Evolutionary conservation across 2,797 vertebrate species (phyloP), one percentile per base, ranked within the genome.

Genomic region (Parauchenoglanis punctatus): DNA sequence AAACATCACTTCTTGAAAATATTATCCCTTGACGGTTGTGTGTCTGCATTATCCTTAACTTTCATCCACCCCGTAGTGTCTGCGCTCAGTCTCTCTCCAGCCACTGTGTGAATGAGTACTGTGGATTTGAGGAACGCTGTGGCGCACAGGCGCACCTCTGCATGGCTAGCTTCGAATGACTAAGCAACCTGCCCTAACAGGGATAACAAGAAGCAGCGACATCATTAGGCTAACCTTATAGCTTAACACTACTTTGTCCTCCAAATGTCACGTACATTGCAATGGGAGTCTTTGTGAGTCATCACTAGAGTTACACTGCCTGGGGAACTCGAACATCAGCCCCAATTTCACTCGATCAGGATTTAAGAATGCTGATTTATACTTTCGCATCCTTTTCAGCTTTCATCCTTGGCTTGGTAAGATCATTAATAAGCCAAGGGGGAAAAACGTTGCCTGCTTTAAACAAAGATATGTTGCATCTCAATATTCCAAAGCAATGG

Each of bases 201-300:
- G 56, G 44, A 56, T 61, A 78, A 81, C 20, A 58, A 75, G n/a
- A 87, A 72, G 78, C 49, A 44, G 87, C 85, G 77, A 86, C 81
- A 90, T 89, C 49, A 46, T 88, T 88, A 87, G 87, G 73, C 85
- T 83, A 85, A 85, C 82, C 61, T 88, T 89, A 70, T 83, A 49
- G 87, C 78, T 85, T 85, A 87, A 23, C 35, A 54, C 15, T 67
- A 85, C 76, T 76, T 81, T 40, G 28, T 84, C 61, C 31, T 54
- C 68, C 67, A 76, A 88, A 87, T 78, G 85, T 89, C 83, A 75
- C 73, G 52, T 31, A 58, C 17, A 6, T 52, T 46, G 72, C 40
- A 40, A 40, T 40, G 40, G 40, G 40, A 40, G 40, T 40, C 40
- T 18, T 68, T 72, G 56, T 40, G 25, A 84, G 88, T 65, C 82